A percentile compares a stretch with the other conserved stretches of the same genome.
Evolutionary conservation across 2,797 vertebrate genomes (phyloP).

Genomic region (Siniperca obscura): DNA sequence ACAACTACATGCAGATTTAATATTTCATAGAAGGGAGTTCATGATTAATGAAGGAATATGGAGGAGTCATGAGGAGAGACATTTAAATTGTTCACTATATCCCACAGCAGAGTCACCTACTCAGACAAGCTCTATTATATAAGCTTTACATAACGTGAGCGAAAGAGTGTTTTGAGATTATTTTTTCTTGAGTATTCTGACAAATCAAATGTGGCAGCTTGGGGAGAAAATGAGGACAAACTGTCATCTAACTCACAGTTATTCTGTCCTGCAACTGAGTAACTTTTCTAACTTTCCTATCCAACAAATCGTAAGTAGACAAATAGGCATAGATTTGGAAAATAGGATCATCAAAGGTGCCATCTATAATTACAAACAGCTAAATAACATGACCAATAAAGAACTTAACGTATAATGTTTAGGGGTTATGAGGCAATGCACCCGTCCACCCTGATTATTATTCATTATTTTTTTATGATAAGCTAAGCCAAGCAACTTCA

Average conservation of each 20-base stretch:
- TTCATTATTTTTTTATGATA: neutral
- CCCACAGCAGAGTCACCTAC: slow-evolving; percentile 57
- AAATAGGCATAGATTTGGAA: slow-evolving; percentile 14
- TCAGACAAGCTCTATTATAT: slow-evolving; percentile 67
- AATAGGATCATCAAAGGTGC: slow-evolving; percentile 24
- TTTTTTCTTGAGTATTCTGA: slow-evolving; percentile 48
- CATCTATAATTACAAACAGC: slow-evolving; percentile 15
- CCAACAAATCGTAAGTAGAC: slow-evolving; percentile 28
- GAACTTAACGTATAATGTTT: neutral
- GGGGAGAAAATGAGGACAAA: slow-evolving; percentile 56
- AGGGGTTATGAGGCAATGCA: neutral
- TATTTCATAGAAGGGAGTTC: slow-evolving; percentile 71
- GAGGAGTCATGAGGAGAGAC: slow-evolving; percentile 66
- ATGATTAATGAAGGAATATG: slow-evolving; percentile 77
- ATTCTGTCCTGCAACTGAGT: slow-evolving; percentile 25
- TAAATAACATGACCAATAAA: neutral
- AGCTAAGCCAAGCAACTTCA: neutral
- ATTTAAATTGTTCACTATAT: slow-evolving; percentile 66
- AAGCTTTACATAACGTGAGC: slow-evolving; percentile 74
- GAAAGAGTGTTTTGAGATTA: slow-evolving; percentile 44
- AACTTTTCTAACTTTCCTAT: slow-evolving; percentile 47
- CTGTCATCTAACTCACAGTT: slow-evolving; percentile 57
- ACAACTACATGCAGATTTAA: slow-evolving; percentile 67
- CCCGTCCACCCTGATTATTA: neutral
- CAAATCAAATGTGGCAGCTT: slow-evolving; percentile 72